phyloP scores from a whole-genome alignment of 1,140 invertebrate species.

The Physella acuta region DNA sequence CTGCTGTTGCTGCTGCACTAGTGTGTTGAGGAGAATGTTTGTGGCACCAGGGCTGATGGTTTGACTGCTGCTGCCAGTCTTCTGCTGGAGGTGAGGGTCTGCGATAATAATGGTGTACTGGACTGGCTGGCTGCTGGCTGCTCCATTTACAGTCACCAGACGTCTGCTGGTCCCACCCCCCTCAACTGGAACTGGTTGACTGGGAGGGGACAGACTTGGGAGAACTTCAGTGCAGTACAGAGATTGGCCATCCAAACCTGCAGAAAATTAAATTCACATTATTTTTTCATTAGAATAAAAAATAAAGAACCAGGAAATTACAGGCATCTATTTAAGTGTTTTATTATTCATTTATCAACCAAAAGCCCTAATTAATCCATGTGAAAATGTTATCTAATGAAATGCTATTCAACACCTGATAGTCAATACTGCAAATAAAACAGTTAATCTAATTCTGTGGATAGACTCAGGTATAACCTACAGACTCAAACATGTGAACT shows the following conservation, averaged over 20 bases:
- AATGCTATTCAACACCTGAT: too few relatives aligned
- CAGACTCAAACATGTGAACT: too few relatives aligned
- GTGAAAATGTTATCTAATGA: too few relatives aligned
- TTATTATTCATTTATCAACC: too few relatives aligned
- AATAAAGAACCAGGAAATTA: too few relatives aligned
- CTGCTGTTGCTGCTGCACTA: constrained; percentile 19
- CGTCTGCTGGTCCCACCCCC: constrained; percentile 2
- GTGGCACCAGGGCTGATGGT: constrained; percentile 5
- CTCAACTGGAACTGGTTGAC: constrained; percentile 13
- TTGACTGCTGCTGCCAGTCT: not conserved
- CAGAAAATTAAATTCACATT: too few relatives aligned
- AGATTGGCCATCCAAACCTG: constrained; percentile 22
- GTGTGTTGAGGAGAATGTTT: constrained; percentile 14
- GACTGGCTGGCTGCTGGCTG: not conserved
- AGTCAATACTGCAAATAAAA: too few relatives aligned
- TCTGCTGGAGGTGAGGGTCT: constrained; percentile 15
- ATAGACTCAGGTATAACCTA: too few relatives aligned
- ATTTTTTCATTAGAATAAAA: too few relatives aligned
- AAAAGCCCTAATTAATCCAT: too few relatives aligned
- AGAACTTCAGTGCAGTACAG: constrained; percentile 21
- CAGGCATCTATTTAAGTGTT: too few relatives aligned
- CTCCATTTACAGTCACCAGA: constrained; percentile 11
- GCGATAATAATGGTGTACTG: constrained; percentile 24
- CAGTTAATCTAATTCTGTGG: too few relatives aligned
- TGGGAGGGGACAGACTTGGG: constrained; percentile 16